Base-by-base conservation (phyloP, 2,888 invertebrate species). In the Alloscopus bannaensis region DNA sequence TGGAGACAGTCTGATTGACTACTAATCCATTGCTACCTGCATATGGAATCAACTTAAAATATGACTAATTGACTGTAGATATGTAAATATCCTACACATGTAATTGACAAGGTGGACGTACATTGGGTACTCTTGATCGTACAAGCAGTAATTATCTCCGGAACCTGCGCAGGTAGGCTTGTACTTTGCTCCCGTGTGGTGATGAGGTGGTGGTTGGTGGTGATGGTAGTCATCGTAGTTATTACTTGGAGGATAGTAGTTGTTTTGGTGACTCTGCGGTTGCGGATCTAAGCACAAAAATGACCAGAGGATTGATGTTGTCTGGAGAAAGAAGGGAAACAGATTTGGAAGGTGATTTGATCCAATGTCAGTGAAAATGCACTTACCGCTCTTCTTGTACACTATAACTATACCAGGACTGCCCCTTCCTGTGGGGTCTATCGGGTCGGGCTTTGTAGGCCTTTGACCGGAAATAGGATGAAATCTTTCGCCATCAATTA, bases 91-190 rank as follows among this genome's bases (percentile, higher is more conserved):
- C n/a, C n/a, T n/a, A n/a, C n/a, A n/a, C n/a, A n/a, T n/a, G n/a
- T n/a, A 36, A 6, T 31, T 29, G 28, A 45, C 45, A 16, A 4
- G n/a, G 45, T 45, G 18, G 28, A 66, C 83, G 84, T 84, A 87
- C 87, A 86, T 84, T 1, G 87, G 87, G 75, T 87, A 87, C 24
- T 86, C 86, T 36, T 85, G 82, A 65, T 87, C 86, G 57, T 84
- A 86, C 36, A 86, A 83, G 64, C 87, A 87, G 52, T 85, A 86
- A 28, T 73, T 79, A 18, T 84, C 83, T 18, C 82, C 83, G 24
- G 71, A 50, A 6, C 71, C 55, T 1, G 87, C 87, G 72, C 87
- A 87, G 3, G 62, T 68, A 24, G 87, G 86, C 40, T 77, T 73
- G 22, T 71, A 57, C 26, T 83, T 73, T n/a, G 80, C 81, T 20